Evolutionary conservation across 1,140 invertebrate species (phyloP).

Genomic region (Sitophilus oryzae): DNA sequence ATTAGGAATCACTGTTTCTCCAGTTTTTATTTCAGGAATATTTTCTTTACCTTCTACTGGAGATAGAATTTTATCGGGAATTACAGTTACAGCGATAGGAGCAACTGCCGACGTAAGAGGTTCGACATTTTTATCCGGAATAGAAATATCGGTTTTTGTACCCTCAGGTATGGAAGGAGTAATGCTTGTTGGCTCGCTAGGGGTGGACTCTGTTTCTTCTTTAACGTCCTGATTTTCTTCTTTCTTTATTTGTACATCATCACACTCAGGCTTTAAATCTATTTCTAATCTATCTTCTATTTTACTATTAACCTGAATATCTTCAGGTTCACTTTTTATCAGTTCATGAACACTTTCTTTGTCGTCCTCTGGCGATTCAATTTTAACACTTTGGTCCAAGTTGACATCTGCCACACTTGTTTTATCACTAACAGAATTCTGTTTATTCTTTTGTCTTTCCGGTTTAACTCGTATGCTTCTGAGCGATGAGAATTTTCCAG

Average conservation of each 20-base stretch:
- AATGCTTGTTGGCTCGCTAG: slow-evolving; percentile 15
- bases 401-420: slow-evolving; percentile 3
- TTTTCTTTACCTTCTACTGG: slow-evolving; percentile 54
- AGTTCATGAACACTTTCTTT: slow-evolving; percentile 6
- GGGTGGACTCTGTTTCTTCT: slow-evolving; percentile 9
- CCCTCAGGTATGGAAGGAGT: slow-evolving; percentile 15
- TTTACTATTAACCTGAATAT: slow-evolving; percentile 1
- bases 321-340: slow-evolving; percentile 18
- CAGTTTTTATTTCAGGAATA: slow-evolving; percentile 42
- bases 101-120: slow-evolving; percentile 26
- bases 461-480: slow-evolving; percentile 57
- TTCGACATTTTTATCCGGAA: slow-evolving; percentile 29
- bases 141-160: slow-evolving; percentile 20
- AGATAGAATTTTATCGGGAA: slow-evolving; percentile 35
- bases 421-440: slow-evolving; percentile 5
- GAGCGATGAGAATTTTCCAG: slow-evolving; percentile 50
- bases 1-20: slow-evolving; percentile 8
- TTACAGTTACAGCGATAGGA: slow-evolving; percentile 23
- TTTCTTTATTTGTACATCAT: neutral
- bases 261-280: slow-evolving; percentile 1
- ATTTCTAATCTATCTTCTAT: slow-evolving; percentile 22
- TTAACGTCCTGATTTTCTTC: slow-evolving; percentile 10
- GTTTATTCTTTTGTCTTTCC: slow-evolving; percentile 45
- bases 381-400: slow-evolving; percentile 11
- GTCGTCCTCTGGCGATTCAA: slow-evolving; percentile 6